Base-by-base conservation (phyloP, 2,797 vertebrate genomes). In the Cetoscarus ocellatus region DNA sequence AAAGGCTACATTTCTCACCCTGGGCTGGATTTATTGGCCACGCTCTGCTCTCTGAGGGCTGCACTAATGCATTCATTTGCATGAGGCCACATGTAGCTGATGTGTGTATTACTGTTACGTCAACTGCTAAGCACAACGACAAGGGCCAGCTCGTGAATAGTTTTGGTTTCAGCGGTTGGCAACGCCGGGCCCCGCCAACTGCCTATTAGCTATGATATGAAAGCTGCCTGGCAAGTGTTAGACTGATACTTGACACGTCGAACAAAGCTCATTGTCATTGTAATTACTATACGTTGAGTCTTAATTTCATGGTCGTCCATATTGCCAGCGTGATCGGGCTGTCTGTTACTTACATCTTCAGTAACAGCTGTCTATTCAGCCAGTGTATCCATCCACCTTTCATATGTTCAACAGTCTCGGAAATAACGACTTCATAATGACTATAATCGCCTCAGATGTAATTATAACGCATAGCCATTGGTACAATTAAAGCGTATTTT, bases 361-460 rank as follows among this genome's bases (percentile, higher is more conserved):
- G 90, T 91, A 93, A 91, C 91, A 93, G 91, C 91, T 94, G 92
- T 95, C 94, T 95, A 92, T 96, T 95, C 93, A 89, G 74, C 72
- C 84, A 73, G 79, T 81, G 86, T 85, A 84, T 87, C 88, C 92
- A 88, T 92, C 77, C 85, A 84, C 91, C 88, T 90, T 91, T 92
- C 91, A 88, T 85, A 89, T 92, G 93, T 88, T 93, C 88, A 93
- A 93, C 90, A 87, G 90, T 74, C 10, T 93, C 94, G 92, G 91
- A 92, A 95, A 95, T 95, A 94, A 95, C 93, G 95, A 94, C 92
- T 92, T 79, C 91, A 93, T 91, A 96, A 96, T 96, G 93, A 95
- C 93, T 94, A 90, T 95, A 91, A 95, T 96, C 93, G 94, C 88
- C 90, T 88, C 90, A 89, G 91, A 94, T 93, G 94, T 96, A 95